phyloP scores from a whole-genome alignment of 2,113 vertebrate genomes.

The Hiodon alosoides region DNA sequence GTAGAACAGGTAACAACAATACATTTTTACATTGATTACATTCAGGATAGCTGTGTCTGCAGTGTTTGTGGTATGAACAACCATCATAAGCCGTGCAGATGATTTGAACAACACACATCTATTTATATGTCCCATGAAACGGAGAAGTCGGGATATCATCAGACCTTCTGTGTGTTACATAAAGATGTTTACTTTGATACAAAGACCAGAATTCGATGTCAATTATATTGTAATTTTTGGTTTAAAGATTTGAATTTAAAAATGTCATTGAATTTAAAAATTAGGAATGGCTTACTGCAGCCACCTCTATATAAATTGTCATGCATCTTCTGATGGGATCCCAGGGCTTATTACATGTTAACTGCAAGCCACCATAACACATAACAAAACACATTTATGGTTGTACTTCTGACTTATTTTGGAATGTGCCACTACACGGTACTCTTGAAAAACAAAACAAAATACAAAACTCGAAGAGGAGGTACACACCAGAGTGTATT shows the following conservation, averaged over 20 bases:
- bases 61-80: conserved; percentile 25
- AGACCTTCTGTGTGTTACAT: conserved; percentile 38
- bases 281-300: conserved; percentile 17
- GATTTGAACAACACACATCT: conserved; percentile 35
- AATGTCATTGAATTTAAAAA: too few relatives aligned
- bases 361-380: conserved; percentile 17
- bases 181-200: conserved; percentile 40
- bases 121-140: conserved; percentile 40
- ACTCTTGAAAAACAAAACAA: not conserved
- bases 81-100: conserved; percentile 37
- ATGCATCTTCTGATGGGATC: conserved; percentile 25
- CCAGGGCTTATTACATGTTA: conserved; percentile 27
- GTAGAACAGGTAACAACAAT: too few relatives aligned
- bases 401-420: conserved; percentile 19
- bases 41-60: conserved; percentile 22
- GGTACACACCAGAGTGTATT: too few relatives aligned
- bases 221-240: too few relatives aligned
- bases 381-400: not conserved
- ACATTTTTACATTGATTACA: conserved; percentile 5
- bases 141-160: conserved; percentile 22
- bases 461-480: conserved; percentile 14
- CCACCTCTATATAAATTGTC: conserved; percentile 19
- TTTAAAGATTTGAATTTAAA: too few relatives aligned
- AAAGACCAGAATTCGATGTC: conserved; percentile 19
- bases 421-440: conserved; percentile 26